Base-by-base conservation (phyloP, 1,140 invertebrate species). In the Sesamia nonagrioides region DNA sequence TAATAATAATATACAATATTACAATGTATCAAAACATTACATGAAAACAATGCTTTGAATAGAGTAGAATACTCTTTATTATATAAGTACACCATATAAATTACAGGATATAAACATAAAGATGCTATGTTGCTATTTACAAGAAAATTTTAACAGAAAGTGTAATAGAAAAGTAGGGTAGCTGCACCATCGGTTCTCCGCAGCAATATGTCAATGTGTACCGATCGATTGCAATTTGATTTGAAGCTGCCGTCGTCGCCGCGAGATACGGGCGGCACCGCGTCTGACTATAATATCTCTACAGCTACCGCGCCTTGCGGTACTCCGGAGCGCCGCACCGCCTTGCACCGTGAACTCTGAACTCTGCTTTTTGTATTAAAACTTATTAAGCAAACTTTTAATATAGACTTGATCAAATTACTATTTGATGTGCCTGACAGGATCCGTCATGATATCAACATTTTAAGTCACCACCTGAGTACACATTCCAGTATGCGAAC, bases 201-300 rank as follows among this genome's bases (percentile, higher is more conserved):
- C 69, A 68, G 63, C 40, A 45, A 68, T 72, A 72, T 35, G 17
- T 56, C 48, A 13, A 9, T 11, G 71, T 40, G 18, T 18, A 27
- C 18, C 54, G 69, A 58, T 73, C 71, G 71, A 73, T 73, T 37
- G 17, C 37, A 73, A 73, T 73, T 73, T 69, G 66, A 69, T 69
- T 69, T 69, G 66, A 50, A 45, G 66, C 66, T 50, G 42, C 71
- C 37, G 54, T 73, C 37, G 54, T 73, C 18, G 40, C 45, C 35
- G 33, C 54, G 54, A 73, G 71, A 73, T 73, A 73, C 71, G 71
- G 27, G 48, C 48, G 33, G 54, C 21, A 68, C 8, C 18, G 18
- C 9, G 42, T 4, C 42, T 61, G 27, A 5, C 42, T 50, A 54
- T 58, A 73, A 21, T 33, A 33, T 7, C 42, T 45, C 15, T 63